Evolutionary conservation across 2,888 invertebrate genomes (phyloP).

Genomic region (Blastobasis lacticolella): DNA sequence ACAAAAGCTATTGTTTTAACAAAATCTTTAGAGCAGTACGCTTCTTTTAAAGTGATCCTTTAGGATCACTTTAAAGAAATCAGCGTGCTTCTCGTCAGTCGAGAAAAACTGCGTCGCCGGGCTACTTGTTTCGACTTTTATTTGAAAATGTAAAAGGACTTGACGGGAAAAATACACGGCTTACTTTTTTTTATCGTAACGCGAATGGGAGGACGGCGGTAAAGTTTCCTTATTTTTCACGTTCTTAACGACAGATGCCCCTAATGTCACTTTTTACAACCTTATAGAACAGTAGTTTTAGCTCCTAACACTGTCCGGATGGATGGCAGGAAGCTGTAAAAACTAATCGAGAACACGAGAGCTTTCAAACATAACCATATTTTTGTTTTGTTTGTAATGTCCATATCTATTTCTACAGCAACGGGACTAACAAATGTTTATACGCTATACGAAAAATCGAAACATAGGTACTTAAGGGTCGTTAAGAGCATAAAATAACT

Average conservation of each 20-base stretch:
- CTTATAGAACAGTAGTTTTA: conserved; percentile 3
- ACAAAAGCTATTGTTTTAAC: background rate
- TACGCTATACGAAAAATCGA: no score
- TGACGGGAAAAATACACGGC: conserved; percentile 28
- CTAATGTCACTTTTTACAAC: conserved; percentile 29
- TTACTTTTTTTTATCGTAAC: conserved; percentile 46
- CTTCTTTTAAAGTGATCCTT: background rate
- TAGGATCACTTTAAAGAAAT: conserved; percentile 12
- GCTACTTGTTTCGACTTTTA: conserved; percentile 35
- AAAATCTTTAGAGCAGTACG: background rate
- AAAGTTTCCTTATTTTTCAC: conserved; percentile 37
- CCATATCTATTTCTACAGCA: no score
- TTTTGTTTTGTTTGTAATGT: no score
- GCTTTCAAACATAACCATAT: no score
- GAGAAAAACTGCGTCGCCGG: conserved; percentile 18
- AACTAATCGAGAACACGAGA: no score
- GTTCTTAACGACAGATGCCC: conserved; percentile 35
- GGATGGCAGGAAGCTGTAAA: no score
- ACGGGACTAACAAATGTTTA: no score
- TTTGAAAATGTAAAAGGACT: conserved; percentile 29
- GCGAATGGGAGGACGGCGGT: conserved; percentile 27
- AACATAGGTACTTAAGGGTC: no score
- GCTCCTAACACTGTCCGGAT: background rate
- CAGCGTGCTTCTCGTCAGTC: conserved; percentile 17
- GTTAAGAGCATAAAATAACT: no score